Evolutionary conservation across 2,797 vertebrate species (phyloP).

Genomic region (Lithobates pipiens): DNA sequence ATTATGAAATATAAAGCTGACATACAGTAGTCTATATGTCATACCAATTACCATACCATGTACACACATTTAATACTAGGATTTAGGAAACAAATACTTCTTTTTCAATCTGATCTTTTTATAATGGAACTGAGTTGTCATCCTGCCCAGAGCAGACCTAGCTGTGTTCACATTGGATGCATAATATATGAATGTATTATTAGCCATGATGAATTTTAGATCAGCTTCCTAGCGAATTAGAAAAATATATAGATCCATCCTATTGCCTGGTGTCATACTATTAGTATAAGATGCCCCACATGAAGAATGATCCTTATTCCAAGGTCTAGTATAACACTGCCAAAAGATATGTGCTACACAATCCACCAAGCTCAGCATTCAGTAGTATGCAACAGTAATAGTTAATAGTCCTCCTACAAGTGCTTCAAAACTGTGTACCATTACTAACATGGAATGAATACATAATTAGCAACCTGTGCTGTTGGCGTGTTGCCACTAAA

Average conservation of each 20-base stretch:
- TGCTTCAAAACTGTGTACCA: neutral
- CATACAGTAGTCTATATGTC: too few relatives aligned
- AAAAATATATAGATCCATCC: neutral
- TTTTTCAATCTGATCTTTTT: neutral
- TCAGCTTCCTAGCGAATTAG: neutral
- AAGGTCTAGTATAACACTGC: neutral
- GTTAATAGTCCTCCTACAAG: neutral
- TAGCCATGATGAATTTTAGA: neutral
- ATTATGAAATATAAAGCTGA: too few relatives aligned
- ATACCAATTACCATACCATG: too few relatives aligned
- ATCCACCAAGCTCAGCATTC: neutral
- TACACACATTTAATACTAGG: neutral
- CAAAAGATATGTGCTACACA: conserved; percentile 17
- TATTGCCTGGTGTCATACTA: neutral
- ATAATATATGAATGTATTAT: neutral
- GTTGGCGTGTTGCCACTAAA: neutral
- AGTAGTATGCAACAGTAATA: neutral
- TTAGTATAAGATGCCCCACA: conserved; percentile 8
- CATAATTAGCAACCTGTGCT: neutral
- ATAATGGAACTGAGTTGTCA: neutral
- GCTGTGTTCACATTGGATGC: neutral
- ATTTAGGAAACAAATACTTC: neutral
- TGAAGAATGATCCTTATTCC: neutral
- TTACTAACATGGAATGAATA: conserved; percentile 8
- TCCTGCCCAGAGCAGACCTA: neutral